These are phyloP conservation scores for Sicus ferrugineus DNA, from an alignment of 2,888 invertebrate genomes.

Conservation along the genomic window DNA sequence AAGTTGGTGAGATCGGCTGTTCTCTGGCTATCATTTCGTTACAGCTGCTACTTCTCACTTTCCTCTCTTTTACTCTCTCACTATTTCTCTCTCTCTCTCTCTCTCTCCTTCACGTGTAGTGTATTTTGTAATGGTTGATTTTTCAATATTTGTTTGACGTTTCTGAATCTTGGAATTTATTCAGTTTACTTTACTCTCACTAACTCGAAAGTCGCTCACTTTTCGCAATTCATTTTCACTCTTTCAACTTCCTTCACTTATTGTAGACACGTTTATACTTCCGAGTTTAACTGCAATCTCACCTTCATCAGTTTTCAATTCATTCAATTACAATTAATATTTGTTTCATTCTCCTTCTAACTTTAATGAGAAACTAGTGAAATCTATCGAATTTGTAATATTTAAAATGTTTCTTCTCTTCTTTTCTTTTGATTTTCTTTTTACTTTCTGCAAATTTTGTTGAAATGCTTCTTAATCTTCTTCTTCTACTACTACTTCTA, in stretches of 20 bases:
- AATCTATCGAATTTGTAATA: conserved; percentile 35
- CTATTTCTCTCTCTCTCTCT: background rate
- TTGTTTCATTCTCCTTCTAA: background rate
- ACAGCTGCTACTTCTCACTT: background rate
- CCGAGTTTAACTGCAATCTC: background rate
- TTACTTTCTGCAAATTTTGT: conserved; percentile 50
- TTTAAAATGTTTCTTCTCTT: conserved; percentile 42
- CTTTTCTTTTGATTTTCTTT: conserved; percentile 42
- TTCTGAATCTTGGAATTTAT: no score
- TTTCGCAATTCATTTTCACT: no score
- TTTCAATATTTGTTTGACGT: no score
- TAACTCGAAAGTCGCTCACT: no score
- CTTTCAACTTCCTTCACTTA: no score
- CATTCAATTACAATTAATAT: background rate
- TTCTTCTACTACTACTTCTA: conserved; percentile 49
- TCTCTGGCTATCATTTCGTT: background rate
- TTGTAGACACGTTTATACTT: no score
- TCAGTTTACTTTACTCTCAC: no score
- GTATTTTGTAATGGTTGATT: no score
- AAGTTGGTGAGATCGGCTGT: background rate
- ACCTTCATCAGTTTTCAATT: background rate
- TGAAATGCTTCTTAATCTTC: conserved; percentile 45
- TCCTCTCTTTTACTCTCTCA: background rate
- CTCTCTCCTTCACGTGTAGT: background rate
- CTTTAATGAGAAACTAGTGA: conserved; percentile 28